phyloP scores from a whole-genome alignment of 2,113 vertebrate species.

The Myodes glareolus region DNA sequence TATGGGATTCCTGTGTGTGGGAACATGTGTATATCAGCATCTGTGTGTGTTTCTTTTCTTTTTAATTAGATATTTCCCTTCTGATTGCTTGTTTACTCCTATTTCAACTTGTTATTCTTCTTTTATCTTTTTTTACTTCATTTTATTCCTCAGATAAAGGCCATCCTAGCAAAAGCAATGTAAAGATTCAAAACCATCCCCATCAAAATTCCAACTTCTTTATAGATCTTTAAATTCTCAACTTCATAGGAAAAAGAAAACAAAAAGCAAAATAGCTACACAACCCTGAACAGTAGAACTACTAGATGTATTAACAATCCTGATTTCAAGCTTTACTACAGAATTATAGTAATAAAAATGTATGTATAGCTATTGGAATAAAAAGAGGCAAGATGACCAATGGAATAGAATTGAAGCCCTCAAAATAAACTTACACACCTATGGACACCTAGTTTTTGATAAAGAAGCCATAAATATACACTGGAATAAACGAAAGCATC shows the following conservation, averaged over 20 bases:
- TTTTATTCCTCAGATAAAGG: not conserved
- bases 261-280: too few relatives aligned
- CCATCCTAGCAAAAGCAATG: not conserved
- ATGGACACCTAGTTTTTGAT: too few relatives aligned
- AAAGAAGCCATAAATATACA: not conserved
- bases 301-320: not conserved
- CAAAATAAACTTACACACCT: not conserved
- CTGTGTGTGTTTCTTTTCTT: not conserved
- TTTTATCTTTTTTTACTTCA: not conserved
- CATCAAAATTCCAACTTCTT: not conserved
- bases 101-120: too few relatives aligned
- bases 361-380: not conserved
- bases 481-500: not conserved
- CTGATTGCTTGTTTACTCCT: not conserved
- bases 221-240: not conserved
- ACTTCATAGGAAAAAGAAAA: not conserved
- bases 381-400: not conserved
- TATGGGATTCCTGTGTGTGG: not conserved
- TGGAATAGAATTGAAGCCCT: not conserved
- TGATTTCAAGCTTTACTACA: not conserved
- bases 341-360: not conserved
- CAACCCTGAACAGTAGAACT: not conserved
- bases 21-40: not conserved
- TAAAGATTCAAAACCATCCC: not conserved
- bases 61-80: not conserved